These are phyloP conservation scores for Heliconius congener DNA, from an alignment of 1,140 invertebrate species.

Conservation along the genomic window DNA sequence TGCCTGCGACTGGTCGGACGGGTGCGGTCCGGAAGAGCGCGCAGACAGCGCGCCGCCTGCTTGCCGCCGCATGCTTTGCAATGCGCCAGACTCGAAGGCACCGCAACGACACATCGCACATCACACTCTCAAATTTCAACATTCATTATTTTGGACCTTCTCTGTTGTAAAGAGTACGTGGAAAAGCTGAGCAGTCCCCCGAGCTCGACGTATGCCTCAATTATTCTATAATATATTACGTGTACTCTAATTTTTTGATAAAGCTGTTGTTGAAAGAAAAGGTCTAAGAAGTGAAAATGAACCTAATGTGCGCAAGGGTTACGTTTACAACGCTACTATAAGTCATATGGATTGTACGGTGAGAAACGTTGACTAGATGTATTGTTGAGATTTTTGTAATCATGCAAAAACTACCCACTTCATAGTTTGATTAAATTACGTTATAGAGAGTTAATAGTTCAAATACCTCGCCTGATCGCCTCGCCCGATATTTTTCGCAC, in stretches of 20 bases:
- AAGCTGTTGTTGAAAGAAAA: no score
- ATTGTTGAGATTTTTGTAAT: slow-evolving; percentile 72
- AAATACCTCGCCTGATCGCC: not conserved
- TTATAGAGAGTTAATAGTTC: not conserved
- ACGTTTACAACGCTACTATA: slow-evolving; percentile 41
- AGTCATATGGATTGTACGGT: slow-evolving; percentile 63
- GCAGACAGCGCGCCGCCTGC: slow-evolving; percentile 79
- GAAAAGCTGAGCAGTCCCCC: not conserved
- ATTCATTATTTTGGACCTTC: slow-evolving; percentile 72
- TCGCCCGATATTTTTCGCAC: not conserved
- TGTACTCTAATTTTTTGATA: no score
- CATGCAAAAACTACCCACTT: slow-evolving; percentile 56
- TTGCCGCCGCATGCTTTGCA: slow-evolving; percentile 67
- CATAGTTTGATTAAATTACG: slow-evolving; percentile 44
- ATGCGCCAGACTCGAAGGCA: slow-evolving; percentile 71
- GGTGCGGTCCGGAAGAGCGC: slow-evolving; percentile 73
- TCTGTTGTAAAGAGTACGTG: not conserved
- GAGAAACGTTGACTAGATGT: slow-evolving; percentile 67
- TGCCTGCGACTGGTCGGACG: slow-evolving; percentile 75
- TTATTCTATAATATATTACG: not conserved
- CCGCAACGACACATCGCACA: slow-evolving; percentile 73
- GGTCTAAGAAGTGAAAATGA: not conserved
- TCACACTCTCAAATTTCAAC: slow-evolving; percentile 69
- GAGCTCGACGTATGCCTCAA: not conserved
- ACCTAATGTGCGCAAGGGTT: slow-evolving; percentile 41